Evolutionary conservation across 1,140 invertebrate genomes (phyloP), one percentile per base, ranked within the genome.

Genomic region (Triops longicaudatus): DNA sequence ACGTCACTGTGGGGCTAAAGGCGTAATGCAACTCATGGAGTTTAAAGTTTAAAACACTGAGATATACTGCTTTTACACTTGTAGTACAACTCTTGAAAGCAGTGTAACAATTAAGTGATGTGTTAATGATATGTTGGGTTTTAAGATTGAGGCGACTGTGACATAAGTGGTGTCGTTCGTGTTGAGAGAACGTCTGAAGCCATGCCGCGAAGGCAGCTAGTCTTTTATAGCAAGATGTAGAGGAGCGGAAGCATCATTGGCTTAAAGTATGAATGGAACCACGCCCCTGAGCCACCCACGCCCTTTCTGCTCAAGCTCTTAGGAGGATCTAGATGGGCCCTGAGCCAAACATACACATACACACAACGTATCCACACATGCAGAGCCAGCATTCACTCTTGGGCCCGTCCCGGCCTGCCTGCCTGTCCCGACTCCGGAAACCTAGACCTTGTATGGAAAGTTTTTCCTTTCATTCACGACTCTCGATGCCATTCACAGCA

Each of bases 191-290:
- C 22, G 50, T 63, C 50, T 63, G 50, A 22, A 63, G 50, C 50
- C 50, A 63, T 63, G 50, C 50, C 50, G 50, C 10, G 50, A 63
- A 63, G 50, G 50, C 50, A 63, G 50, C 50, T 63, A 22, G 50
- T 63, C 50, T 63, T 63, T 63, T 63, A 63, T 63, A 63, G 50
- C 50, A 63, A 63, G 50, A 63, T 6, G n/a, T 14, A 63, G 50
- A 63, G 22, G 50, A 63, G 50, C 50, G 50, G 50, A 63, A 63
- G n/a, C 50, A 63, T 63, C 50, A 63, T 63, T 63, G 50, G 50
- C 50, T 63, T 63, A 17, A 63, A 63, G 50, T 14, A 63, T 63
- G 50, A 63, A 63, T 63, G 50, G 14, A 63, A 63, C 50, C 50
- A 63, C 50, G 50, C 50, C 50, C 22, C 17, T 63, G 50, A 12